A percentile compares a stretch with the other conserved stretches of the same genome.
phyloP scores from a whole-genome alignment of 2,113 vertebrate species.

The Gymnarchus niloticus region DNA sequence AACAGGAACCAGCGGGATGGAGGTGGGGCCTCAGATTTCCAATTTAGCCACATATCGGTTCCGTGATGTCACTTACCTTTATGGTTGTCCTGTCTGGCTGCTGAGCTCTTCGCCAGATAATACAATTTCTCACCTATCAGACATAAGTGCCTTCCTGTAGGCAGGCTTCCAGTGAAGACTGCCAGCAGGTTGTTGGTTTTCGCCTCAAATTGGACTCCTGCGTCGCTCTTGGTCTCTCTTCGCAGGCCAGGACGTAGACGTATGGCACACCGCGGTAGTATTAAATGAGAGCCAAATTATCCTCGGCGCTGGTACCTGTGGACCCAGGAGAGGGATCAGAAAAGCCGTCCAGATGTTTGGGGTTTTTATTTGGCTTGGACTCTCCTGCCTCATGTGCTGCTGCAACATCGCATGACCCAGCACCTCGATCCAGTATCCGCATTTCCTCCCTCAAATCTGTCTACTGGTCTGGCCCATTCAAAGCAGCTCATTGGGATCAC shows the following conservation, averaged over 20 bases:
- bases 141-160: neutral
- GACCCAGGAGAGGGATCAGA: neutral
- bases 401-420: too few species aligned
- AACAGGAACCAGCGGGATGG: neutral
- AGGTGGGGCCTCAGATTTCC: constrained; percentile 2
- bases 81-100: neutral
- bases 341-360: too few species aligned
- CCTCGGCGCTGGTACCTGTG: neutral
- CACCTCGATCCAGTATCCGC: too few species aligned
- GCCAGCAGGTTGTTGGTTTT: neutral
- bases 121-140: neutral
- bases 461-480: neutral
- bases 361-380: too few species aligned
- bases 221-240: too few species aligned
- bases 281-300: neutral
- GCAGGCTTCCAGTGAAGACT: neutral
- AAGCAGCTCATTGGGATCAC: neutral
- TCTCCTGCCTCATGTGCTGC: too few species aligned
- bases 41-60: constrained; percentile 1
- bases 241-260: neutral
- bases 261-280: too few species aligned
- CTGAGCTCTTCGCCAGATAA: neutral
- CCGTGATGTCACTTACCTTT: constrained; percentile 1
- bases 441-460: neutral
- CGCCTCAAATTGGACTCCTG: neutral